Evolutionary conservation across 2,888 invertebrate species (phyloP).

Genomic region (Parnassius orleans): DNA sequence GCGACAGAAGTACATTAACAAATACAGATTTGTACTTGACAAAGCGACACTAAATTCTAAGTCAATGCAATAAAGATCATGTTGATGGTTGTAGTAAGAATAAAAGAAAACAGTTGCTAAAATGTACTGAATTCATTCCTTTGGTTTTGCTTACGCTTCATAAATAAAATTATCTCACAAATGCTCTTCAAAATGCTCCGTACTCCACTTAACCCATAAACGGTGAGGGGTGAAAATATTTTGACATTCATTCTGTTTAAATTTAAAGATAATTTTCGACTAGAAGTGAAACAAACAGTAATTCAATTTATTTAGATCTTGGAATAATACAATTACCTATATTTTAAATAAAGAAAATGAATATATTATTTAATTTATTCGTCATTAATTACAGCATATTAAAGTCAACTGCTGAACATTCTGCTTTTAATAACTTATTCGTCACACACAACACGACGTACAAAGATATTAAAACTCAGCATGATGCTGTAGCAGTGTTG

Average conservation of each 20-base stretch:
- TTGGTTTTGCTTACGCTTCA: constrained; percentile 63
- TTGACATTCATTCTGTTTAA: constrained; percentile 57
- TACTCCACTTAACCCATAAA: constrained; percentile 70
- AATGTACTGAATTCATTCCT: constrained; percentile 40
- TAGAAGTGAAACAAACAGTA: constrained; percentile 32
- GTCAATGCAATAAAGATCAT: constrained; percentile 7
- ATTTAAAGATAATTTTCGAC: constrained; percentile 21
- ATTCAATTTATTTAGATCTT: no score
- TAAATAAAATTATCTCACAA: constrained; percentile 72
- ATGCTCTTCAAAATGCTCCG: constrained; percentile 56
- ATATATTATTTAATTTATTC: no score
- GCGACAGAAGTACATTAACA: constrained; percentile 31
- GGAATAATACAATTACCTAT: no score
- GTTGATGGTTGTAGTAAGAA: constrained; percentile 13
- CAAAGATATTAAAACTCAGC: no score
- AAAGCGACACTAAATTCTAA: constrained; percentile 26
- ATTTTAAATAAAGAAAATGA: no score
- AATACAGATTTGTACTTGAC: background rate
- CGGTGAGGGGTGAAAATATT: constrained; percentile 67
- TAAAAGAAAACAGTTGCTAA: constrained; percentile 10
- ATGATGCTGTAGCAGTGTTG: no score
- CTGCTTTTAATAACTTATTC: no score
- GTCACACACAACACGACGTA: no score
- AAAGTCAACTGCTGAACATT: no score
- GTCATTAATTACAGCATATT: no score